Evolutionary conservation across 1,140 invertebrate species (phyloP), one percentile per base, ranked within the genome.

Genomic region (Pteromalus puparum): DNA sequence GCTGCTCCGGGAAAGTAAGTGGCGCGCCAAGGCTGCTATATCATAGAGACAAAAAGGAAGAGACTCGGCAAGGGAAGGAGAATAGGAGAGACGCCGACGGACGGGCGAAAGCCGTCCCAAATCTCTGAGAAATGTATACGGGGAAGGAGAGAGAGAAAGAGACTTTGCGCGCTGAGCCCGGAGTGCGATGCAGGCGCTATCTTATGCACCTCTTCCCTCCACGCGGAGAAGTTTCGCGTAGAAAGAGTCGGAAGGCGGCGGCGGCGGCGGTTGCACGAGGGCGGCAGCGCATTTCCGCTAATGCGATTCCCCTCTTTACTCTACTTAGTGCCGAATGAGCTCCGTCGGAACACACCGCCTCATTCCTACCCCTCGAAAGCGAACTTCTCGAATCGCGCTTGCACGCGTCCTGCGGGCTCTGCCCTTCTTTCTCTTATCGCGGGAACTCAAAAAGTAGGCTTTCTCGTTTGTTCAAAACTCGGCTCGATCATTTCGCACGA

Each of bases 191-290:
- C 26, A 28, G 68, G 38, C 26, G 26, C 38, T 42, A 42, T 42
- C 38, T 42, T 42, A 70, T 70, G 24, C 68, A 70, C 30, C 30
- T 21, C 68, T 28, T 21, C 68, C n/a, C 1, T 38, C 28, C 73
- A 87, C 81, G 84, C 87, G 83, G 38, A 87, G 87, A 88, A 89
- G 87, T 86, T 87, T 88, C 68, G 85, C 84, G 86, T 0, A 24
- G 10, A 46, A 48, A 83, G 70, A 77, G 42, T 67, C n/a, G 1
- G 18, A 38, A 24, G n/a, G 26, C 10, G 24, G 42, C 15, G 21
- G 68, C 9, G 67, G 72, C 30, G 12, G 26, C 24, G 48, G 53
- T 42, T 5, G 38, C 38, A n/a, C n/a, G n/a, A n/a, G n/a, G 38
- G 38, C 38, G 38, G 38, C 9, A 12, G 38, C 13, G 77, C 77